phyloP scores from a whole-genome alignment of 2,113 vertebrate genomes.

The Trogon melanurus region DNA sequence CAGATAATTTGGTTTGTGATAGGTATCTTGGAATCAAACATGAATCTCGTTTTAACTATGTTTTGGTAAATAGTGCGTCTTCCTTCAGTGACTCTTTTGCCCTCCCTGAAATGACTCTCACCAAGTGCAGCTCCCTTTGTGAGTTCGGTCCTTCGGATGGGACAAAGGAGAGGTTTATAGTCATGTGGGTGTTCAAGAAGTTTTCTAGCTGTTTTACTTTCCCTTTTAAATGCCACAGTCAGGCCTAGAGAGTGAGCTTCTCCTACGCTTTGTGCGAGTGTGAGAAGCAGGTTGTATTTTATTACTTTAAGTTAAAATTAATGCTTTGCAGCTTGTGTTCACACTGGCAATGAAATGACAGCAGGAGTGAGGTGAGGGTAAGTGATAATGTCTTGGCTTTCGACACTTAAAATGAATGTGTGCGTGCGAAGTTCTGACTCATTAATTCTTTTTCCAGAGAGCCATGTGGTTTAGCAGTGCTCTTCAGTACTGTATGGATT shows the following conservation, averaged over 20 bases:
- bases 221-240: background rate
- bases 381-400: slow-evolving; percentile 48
- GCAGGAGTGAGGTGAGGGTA: slow-evolving; percentile 32
- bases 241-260: background rate
- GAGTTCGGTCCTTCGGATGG: background rate
- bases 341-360: slow-evolving; percentile 32
- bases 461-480: background rate
- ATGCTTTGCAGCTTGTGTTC: slow-evolving; percentile 39
- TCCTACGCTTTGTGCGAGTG: background rate
- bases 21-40: background rate
- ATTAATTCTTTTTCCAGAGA: slow-evolving; percentile 29
- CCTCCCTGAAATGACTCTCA: background rate
- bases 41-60: background rate
- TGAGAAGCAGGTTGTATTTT: slow-evolving; percentile 21
- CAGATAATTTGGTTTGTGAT: background rate
- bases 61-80: background rate
- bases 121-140: background rate
- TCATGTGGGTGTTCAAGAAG: background rate
- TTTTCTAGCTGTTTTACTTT: slow-evolving; percentile 6
- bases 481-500: background rate
- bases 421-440: slow-evolving; percentile 40
- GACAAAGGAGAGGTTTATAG: background rate
- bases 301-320: slow-evolving; percentile 5
- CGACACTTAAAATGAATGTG: background rate
- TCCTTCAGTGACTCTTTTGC: background rate